Base-by-base conservation (phyloP, 2,113 vertebrate genomes). In the Petrocephalus zakoni region DNA sequence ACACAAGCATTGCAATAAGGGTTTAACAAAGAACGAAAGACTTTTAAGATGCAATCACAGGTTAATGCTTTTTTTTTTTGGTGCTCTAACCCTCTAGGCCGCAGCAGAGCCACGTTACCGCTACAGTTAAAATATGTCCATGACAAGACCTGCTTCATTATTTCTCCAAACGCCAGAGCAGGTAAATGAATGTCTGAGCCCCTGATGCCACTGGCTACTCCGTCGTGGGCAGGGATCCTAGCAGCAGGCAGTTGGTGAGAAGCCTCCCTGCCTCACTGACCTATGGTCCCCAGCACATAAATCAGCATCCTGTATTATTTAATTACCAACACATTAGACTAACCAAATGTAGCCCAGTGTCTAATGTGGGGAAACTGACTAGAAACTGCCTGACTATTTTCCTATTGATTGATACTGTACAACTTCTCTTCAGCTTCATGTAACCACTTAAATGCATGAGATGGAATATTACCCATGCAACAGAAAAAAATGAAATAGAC, bases 281-380 rank as follows among this genome's bases (percentile, higher is more conserved):
- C 87, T 49, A 42, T 29, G 8, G 25, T 52, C 68, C 51, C 47
- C 49, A 29, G 34, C 87, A 78, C 68, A 88, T 55, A 81, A 78
- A 88, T 88, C 87, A 81, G 37, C 21, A 81, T 29, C 49, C 13
- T 19, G 51, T 47, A 19, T 88, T 49, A 81, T 81, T 81, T 88
- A 88, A 81, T 88, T 88, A 88, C 34, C 25, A 34, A 6, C 34
- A 51, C 53, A 29, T 21, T 25, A 52, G 47, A 29, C 68, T 17
- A 8, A 78, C 68, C 51, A 2, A 51, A 25, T 22, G 87, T 19
- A 55, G 11, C 17, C 53, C 17, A 13, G 17, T 78, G 34, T 78
- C 37, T 78, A 42, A 19, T 37, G 19, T 42, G 17, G 19, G 34
- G 37, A 68, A 68, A 29, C 61, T 29, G 72, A 78, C 17, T 7